Percentiles rank a stretch among this genome's conserved stretches.
Conservation (phyloP, 2,888 invertebrate species). For the Cryptus armator region DNA sequence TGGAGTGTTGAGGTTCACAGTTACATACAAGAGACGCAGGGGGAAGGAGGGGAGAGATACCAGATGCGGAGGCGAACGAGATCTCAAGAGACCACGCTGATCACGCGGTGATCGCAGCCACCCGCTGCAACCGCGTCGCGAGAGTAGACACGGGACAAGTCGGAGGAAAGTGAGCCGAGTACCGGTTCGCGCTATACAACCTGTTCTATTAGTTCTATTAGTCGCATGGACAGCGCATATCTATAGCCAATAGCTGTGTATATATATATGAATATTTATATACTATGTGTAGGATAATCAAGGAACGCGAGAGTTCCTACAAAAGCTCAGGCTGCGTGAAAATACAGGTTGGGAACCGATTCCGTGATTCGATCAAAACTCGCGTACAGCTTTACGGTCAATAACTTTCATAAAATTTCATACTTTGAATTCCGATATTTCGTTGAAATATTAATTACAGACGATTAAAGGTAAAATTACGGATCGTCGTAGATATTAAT, state of each 20-base stretch:
- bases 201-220: constrained; percentile 62
- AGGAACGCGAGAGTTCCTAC: constrained; percentile 41
- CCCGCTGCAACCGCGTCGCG: constrained; percentile 58
- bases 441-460: background rate
- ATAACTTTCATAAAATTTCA: background rate
- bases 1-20: constrained; percentile 13
- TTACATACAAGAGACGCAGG: constrained; percentile 27
- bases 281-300: background rate
- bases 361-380: constrained; percentile 48
- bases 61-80: constrained; percentile 65
- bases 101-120: constrained; percentile 69
- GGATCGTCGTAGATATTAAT: too few species aligned
- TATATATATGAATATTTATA: background rate
- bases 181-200: constrained; percentile 68
- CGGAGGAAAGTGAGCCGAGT: constrained; percentile 68
- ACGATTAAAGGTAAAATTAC: too few species aligned
- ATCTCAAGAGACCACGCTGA: constrained; percentile 46
- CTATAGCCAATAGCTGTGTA: background rate
- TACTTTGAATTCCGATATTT: background rate
- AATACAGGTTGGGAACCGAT: constrained; percentile 63
- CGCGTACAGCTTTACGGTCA: background rate
- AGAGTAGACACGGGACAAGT: constrained; percentile 30
- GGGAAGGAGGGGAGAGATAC: constrained; percentile 46
- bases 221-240: constrained; percentile 25
- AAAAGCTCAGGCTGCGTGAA: constrained; percentile 47